phyloP scores from a whole-genome alignment of 2,797 vertebrate genomes.

The Xiphophorus birchmanni region DNA sequence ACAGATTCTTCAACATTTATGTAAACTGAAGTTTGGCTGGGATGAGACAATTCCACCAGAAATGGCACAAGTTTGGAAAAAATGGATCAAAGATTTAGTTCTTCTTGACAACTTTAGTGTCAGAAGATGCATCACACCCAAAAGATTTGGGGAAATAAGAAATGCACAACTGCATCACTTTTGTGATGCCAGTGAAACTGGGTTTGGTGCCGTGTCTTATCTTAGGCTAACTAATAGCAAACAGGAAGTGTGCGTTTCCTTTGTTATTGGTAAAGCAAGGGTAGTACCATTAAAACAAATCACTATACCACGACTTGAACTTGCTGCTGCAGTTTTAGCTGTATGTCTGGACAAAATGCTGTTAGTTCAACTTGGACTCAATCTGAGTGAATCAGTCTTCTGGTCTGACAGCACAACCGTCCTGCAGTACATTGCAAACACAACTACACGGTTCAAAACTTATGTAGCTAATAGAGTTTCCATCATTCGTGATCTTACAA shows the following conservation, averaged over 20 bases:
- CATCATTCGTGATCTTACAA: not conserved
- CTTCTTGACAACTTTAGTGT: not conserved
- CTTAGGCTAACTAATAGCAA: not conserved
- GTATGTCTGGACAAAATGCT: too few relatives aligned
- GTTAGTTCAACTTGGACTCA: too few relatives aligned
- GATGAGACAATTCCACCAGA: too few relatives aligned
- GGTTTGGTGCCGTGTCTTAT: too few relatives aligned
- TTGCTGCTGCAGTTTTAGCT: too few relatives aligned
- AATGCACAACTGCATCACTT: not conserved
- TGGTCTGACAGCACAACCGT: not conserved
- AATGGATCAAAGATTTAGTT: too few relatives aligned
- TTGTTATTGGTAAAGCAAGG: not conserved
- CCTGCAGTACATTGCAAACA: constrained; percentile 1
- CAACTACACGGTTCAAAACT: not conserved
- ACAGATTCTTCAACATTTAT: too few relatives aligned
- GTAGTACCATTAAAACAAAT: not conserved
- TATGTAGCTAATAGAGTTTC: not conserved
- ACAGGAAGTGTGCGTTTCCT: not conserved
- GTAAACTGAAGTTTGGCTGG: too few relatives aligned
- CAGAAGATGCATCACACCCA: not conserved
- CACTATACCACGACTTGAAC: not conserved
- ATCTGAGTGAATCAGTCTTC: not conserved
- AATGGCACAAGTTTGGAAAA: too few relatives aligned
- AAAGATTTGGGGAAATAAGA: not conserved
- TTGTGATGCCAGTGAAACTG: too few relatives aligned